These are phyloP conservation scores for Lepilemur ruficaudatus DNA, from an alignment of 2,797 vertebrate genomes.

Conservation along the genomic window DNA sequence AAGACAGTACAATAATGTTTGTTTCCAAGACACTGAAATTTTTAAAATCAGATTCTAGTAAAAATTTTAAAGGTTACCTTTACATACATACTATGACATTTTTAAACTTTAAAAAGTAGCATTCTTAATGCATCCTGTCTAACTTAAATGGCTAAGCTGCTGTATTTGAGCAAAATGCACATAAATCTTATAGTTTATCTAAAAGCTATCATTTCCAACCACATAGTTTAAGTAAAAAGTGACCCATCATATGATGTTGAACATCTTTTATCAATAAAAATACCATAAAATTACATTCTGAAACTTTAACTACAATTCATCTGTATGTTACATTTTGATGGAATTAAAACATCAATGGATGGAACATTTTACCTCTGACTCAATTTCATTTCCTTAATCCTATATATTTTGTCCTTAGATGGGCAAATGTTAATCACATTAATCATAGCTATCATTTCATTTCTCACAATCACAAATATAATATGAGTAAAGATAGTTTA, in stretches of 20 bases:
- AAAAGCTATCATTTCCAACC: slow-evolving; percentile 27
- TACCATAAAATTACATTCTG: slow-evolving; percentile 19
- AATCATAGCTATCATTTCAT: slow-evolving; percentile 36
- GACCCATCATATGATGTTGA: background rate
- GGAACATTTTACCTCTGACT: slow-evolving; percentile 26
- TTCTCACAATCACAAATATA: slow-evolving; percentile 12
- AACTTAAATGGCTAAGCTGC: background rate
- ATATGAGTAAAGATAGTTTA: background rate
- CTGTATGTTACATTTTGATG: background rate
- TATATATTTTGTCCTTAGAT: background rate
- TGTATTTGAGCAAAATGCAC: background rate
- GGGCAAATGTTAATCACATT: slow-evolving; percentile 23
- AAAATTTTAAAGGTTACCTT: background rate
- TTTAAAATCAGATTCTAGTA: slow-evolving; percentile 24
- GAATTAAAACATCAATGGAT: background rate
- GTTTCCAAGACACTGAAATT: slow-evolving; percentile 14
- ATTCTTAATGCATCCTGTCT: background rate
- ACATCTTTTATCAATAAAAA: slow-evolving; percentile 52
- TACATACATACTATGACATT: background rate
- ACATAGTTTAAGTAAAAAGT: slow-evolving; percentile 10
- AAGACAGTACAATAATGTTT: background rate
- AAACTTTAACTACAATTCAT: background rate
- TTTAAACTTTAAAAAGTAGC: slow-evolving; percentile 37
- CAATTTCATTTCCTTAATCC: slow-evolving; percentile 57
- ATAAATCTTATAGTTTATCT: background rate